These are phyloP conservation scores for Coluber constrictor DNA, from an alignment of 2,797 vertebrate genomes.

Conservation along the genomic window DNA sequence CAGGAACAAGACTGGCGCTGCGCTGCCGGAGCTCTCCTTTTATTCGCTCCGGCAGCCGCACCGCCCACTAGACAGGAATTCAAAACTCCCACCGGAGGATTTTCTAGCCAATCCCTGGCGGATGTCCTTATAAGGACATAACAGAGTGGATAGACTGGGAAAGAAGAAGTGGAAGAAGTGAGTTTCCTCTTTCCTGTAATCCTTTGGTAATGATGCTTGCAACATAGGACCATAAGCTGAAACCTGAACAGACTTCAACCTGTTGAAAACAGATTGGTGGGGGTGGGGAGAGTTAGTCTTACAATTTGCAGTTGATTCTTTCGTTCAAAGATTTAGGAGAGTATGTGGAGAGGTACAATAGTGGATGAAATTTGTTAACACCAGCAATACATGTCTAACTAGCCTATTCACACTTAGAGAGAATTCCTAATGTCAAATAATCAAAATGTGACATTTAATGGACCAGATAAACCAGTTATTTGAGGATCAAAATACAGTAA, in stretches of 20 bases:
- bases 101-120: too few species aligned
- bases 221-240: neutral
- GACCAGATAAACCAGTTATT: neutral
- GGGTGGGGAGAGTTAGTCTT: neutral
- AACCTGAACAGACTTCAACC: neutral
- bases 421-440: neutral
- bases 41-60: too few species aligned
- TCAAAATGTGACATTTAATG: neutral
- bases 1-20: too few species aligned
- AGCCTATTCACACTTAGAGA: neutral
- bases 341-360: neutral
- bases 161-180: neutral
- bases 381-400: neutral
- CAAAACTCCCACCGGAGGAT: too few species aligned
- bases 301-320: neutral
- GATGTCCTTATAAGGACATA: too few species aligned
- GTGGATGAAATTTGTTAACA: neutral
- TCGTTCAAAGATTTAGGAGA: neutral
- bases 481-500: neutral
- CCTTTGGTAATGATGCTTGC: neutral
- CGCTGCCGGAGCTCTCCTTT: too few species aligned
- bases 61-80: too few species aligned
- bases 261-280: neutral
- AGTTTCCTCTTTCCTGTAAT: neutral
- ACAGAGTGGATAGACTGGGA: neutral